Conservation (phyloP, 1,140 invertebrate genomes). For the Copidosoma floridanum region DNA sequence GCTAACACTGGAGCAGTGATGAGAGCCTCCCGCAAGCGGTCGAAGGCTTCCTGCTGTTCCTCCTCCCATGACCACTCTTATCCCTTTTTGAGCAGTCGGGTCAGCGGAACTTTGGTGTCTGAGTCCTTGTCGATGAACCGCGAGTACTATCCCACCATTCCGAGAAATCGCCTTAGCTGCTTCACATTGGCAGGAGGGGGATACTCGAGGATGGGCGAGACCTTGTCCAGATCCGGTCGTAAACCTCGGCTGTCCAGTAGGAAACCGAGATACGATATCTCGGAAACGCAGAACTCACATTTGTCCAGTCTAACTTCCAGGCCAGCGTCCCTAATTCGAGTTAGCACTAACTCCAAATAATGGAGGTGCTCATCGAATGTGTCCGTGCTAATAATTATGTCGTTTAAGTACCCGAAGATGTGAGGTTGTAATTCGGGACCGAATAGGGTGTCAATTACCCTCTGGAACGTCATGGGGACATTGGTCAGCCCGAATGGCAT, state of each 20-base stretch:
- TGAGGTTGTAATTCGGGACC: constrained; percentile 25
- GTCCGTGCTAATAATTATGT: constrained; percentile 39
- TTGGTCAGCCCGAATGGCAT: constrained; percentile 38
- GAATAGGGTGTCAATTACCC: constrained; percentile 37
- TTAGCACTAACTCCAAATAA: constrained; percentile 2
- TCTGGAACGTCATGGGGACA: constrained; percentile 15
- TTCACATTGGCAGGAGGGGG: neutral
- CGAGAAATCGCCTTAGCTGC: constrained; percentile 29
- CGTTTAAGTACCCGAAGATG: constrained; percentile 39
- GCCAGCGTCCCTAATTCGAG: neutral
- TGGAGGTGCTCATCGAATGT: constrained; percentile 38
- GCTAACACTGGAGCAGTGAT: constrained; percentile 17
- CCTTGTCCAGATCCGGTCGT: constrained; percentile 7
- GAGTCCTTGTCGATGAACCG: constrained; percentile 46
- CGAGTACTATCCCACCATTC: constrained; percentile 41
- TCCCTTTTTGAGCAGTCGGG: neutral
- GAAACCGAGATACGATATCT: constrained; percentile 13
- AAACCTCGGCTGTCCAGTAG: constrained; percentile 3
- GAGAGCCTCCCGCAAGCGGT: constrained; percentile 19
- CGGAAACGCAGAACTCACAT: neutral
- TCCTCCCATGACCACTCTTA: neutral
- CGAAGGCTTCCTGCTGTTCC: constrained; percentile 19
- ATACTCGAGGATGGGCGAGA: neutral
- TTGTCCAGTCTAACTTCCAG: constrained; percentile 10
- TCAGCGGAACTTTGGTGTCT: constrained; percentile 29